These are phyloP conservation scores for Gallinago nigripennis DNA, from an alignment of 2,797 vertebrate species.

Conservation along the genomic window DNA sequence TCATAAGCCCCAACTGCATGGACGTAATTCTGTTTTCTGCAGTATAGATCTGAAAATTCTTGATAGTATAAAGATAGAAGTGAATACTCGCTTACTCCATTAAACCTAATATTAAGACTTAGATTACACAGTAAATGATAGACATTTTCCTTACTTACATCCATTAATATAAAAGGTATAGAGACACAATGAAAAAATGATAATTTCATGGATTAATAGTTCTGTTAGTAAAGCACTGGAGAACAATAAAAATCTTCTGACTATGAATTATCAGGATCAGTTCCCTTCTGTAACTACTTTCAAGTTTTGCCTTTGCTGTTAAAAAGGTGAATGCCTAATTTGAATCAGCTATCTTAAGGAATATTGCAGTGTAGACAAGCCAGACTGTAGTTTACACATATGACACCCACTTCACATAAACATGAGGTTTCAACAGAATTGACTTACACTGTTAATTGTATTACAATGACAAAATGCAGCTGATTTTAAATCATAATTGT, in stretches of 20 bases:
- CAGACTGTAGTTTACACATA: background rate
- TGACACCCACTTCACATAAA: background rate
- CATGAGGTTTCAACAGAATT: background rate
- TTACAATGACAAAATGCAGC: background rate
- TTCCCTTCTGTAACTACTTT: background rate
- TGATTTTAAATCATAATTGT: background rate
- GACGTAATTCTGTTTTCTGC: background rate
- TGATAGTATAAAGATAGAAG: background rate
- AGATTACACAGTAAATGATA: background rate
- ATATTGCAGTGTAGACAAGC: background rate
- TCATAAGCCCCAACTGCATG: background rate
- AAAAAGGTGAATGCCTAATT: background rate
- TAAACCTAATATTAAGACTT: background rate
- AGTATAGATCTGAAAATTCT: background rate
- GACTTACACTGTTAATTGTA: background rate
- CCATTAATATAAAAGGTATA: background rate
- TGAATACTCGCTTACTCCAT: background rate
- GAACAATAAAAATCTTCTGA: background rate
- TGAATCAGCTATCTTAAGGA: background rate
- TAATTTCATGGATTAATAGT: background rate
- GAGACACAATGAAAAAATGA: background rate
- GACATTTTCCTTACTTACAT: background rate
- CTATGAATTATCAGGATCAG: background rate
- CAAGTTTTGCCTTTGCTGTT: background rate
- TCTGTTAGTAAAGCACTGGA: background rate